phyloP scores from a whole-genome alignment of 2,797 vertebrate genomes.

The Enteromius paludinosus region DNA sequence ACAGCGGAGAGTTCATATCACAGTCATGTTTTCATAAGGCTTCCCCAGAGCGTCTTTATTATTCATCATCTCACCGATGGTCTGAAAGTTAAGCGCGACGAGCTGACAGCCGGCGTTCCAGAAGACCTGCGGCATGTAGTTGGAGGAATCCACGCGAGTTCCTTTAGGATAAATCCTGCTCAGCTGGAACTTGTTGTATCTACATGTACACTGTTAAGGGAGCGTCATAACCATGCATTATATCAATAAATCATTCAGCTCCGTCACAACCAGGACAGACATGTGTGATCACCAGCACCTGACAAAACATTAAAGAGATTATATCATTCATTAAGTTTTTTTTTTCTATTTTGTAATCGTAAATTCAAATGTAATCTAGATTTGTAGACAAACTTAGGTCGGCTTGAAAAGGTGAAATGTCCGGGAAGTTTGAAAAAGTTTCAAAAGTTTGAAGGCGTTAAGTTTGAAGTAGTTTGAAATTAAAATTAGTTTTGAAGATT shows the following conservation, averaged over 20 bases:
- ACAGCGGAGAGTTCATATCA: neutral
- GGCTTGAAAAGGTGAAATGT: no score
- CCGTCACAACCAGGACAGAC: neutral
- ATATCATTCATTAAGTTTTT: no score
- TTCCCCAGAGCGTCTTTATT: neutral
- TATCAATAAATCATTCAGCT: neutral
- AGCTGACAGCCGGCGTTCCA: conserved; percentile 91
- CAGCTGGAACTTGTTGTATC: conserved; percentile 91
- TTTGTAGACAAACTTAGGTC: no score
- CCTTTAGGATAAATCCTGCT: conserved; percentile 91
- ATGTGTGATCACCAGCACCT: neutral
- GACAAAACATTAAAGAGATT: neutral
- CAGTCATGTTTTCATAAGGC: neutral
- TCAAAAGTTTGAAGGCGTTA: no score
- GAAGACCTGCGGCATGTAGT: conserved; percentile 92
- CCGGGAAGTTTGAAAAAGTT: no score
- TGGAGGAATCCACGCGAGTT: conserved; percentile 89
- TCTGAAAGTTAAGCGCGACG: conserved; percentile 92
- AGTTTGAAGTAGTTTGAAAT: no score
- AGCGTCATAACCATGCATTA: neutral
- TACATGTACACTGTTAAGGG: conserved; percentile 78
- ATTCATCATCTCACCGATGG: conserved; percentile 78
- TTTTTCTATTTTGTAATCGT: neutral
- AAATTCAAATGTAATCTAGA: no score
- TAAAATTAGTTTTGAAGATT: no score